These are phyloP conservation scores for Temnothorax rugatulus DNA, from an alignment of 2,888 invertebrate species.

Conservation along the genomic window DNA sequence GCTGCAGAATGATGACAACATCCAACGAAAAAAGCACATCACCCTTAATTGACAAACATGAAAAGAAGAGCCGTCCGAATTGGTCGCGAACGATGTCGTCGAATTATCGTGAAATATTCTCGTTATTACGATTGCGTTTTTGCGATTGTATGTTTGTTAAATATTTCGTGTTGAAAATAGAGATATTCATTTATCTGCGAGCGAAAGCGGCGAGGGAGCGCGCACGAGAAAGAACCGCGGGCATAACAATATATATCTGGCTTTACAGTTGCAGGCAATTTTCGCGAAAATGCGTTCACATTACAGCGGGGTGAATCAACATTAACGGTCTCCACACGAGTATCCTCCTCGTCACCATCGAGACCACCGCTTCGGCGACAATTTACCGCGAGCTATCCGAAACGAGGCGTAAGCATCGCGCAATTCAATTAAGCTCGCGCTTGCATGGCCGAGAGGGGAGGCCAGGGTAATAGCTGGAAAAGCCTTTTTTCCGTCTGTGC, in stretches of 20 bases:
- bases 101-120: slow-evolving; percentile 7
- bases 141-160: not conserved
- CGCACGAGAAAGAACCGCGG: not conserved
- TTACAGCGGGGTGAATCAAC: slow-evolving; percentile 16
- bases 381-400: slow-evolving; percentile 72
- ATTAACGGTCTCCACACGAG: slow-evolving; percentile 58
- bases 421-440: slow-evolving; percentile 75
- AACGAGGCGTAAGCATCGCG: slow-evolving; percentile 72
- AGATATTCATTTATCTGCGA: not conserved
- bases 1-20: not conserved
- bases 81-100: not conserved
- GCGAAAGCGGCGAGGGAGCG: not conserved
- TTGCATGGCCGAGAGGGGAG: slow-evolving; percentile 46
- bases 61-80: not conserved
- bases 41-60: not conserved
- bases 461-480: not conserved
- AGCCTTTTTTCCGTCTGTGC: slow-evolving; percentile 60
- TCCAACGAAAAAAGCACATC: not conserved
- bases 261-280: slow-evolving; percentile 15
- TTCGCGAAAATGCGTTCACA: slow-evolving; percentile 15
- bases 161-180: slow-evolving; percentile 2
- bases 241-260: slow-evolving; percentile 7
- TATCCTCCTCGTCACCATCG: slow-evolving; percentile 70
- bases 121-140: not conserved
- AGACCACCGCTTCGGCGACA: slow-evolving; percentile 72